Evolutionary conservation across 2,113 vertebrate genomes (phyloP).

Genomic region (Erinaceus europaeus): DNA sequence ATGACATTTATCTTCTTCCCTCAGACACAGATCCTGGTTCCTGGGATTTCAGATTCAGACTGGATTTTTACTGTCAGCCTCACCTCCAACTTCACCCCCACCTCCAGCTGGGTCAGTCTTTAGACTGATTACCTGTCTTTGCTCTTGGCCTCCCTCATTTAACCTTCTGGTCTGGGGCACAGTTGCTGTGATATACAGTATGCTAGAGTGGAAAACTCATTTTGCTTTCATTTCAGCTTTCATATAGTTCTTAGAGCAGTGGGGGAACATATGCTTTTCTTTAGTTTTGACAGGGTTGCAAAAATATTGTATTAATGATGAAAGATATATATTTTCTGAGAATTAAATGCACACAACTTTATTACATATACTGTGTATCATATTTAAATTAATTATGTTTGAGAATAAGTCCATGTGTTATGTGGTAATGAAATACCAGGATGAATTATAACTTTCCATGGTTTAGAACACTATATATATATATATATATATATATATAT

Average conservation of each 20-base stretch:
- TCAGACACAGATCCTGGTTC: background rate
- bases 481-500: no score
- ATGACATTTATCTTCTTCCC: background rate
- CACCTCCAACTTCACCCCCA: background rate
- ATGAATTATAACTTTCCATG: background rate
- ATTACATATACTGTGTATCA: no score
- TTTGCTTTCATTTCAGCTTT: constrained; percentile 27
- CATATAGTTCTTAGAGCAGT: background rate
- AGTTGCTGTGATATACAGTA: background rate
- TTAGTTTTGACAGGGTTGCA: background rate
- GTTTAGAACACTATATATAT: no score
- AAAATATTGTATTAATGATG: background rate
- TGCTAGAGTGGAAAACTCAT: background rate
- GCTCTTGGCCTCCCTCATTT: background rate
- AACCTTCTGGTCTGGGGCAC: background rate
- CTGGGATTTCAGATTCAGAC: background rate
- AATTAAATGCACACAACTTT: no score
- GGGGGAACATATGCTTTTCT: background rate
- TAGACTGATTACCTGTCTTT: background rate
- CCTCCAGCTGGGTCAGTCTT: background rate
- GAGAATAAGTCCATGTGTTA: background rate
- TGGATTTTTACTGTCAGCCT: background rate
- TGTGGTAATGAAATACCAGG: background rate
- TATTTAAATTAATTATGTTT: background rate
- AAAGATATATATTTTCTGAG: background rate